These are phyloP conservation scores for Hylaeus anthracinus DNA, from an alignment of 1,140 invertebrate genomes.

Conservation along the genomic window DNA sequence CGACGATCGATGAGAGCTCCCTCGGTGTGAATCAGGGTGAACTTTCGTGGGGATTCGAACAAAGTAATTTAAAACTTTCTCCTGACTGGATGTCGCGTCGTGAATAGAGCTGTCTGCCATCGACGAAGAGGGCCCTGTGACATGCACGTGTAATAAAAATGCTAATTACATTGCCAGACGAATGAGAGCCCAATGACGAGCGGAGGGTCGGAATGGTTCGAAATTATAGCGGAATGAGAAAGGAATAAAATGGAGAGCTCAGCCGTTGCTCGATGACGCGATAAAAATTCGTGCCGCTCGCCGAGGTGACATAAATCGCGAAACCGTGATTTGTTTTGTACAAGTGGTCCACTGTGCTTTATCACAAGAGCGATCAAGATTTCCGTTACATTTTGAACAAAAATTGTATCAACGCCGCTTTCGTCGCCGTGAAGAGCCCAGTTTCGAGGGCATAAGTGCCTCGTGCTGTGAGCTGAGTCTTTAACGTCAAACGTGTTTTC, in stretches of 20 bases:
- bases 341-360: background rate
- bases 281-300: conserved; percentile 8
- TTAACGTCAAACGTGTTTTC: conserved; percentile 22
- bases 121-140: conserved; percentile 31
- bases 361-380: background rate
- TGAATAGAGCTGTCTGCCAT: conserved; percentile 47
- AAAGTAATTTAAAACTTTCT: conserved; percentile 64
- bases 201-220: background rate
- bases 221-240: conserved; percentile 23
- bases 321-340: background rate
- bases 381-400: background rate
- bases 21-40: background rate
- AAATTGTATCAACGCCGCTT: background rate
- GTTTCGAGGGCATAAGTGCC: background rate
- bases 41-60: conserved; percentile 44
- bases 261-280: background rate
- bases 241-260: conserved; percentile 15
- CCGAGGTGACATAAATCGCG: background rate
- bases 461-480: background rate
- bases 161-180: conserved; percentile 54
- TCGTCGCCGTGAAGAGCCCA: conserved; percentile 1
- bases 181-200: background rate
- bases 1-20: conserved; percentile 1
- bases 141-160: conserved; percentile 60
- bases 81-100: conserved; percentile 37